These are phyloP conservation scores for Pammene fasciana DNA, from an alignment of 2,888 invertebrate species.

Conservation along the genomic window DNA sequence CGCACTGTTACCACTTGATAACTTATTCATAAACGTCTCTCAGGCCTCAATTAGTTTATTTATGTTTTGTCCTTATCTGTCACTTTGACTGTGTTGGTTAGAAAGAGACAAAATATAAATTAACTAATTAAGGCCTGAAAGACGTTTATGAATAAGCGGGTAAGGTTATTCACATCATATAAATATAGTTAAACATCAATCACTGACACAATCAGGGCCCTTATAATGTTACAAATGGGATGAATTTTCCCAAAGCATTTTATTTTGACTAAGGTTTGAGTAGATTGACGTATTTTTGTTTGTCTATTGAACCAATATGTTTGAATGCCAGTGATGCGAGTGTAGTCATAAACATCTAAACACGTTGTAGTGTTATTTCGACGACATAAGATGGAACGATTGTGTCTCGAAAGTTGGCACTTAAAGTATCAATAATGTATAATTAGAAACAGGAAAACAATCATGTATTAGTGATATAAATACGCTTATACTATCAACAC, in stretches of 20 bases:
- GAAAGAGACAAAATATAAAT: no score
- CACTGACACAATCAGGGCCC: no score
- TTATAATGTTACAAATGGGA: no score
- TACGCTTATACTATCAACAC: background rate
- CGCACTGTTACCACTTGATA: no score
- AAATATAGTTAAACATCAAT: no score
- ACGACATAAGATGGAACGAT: background rate
- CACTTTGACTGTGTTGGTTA: no score
- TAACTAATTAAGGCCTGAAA: no score
- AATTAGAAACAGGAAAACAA: background rate
- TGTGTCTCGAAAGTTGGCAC: background rate
- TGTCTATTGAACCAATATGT: conserved; percentile 3
- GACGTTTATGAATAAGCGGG: no score
- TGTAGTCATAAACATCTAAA: conserved; percentile 1
- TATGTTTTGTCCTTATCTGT: no score
- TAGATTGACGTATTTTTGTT: background rate
- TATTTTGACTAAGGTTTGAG: background rate
- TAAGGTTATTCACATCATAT: no score
- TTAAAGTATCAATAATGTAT: conserved; percentile 2
- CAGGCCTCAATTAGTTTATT: no score
- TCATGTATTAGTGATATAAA: background rate
- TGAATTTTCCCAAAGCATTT: background rate
- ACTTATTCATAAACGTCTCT: no score
- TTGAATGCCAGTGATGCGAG: background rate
- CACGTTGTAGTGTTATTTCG: background rate